These are phyloP conservation scores for Phortica magna DNA, from an alignment of 2,888 invertebrate species.

Conservation along the genomic window DNA sequence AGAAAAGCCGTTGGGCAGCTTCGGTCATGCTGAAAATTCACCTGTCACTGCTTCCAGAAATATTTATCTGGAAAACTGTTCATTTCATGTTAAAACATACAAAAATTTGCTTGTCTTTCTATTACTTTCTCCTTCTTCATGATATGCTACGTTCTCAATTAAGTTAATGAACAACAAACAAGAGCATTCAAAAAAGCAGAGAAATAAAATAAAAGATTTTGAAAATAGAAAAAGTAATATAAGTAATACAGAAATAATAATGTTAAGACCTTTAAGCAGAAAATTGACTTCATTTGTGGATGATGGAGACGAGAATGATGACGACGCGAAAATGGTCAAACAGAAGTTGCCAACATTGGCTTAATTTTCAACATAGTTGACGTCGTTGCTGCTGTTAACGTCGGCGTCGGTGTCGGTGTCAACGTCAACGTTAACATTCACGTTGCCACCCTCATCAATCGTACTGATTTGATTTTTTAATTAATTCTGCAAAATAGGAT, in stretches of 20 bases:
- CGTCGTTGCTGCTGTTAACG: no score
- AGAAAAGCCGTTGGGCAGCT: background rate
- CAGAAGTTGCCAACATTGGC: no score
- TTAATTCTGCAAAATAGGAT: no score
- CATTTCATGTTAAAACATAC: background rate
- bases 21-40: background rate
- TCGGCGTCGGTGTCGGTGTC: no score
- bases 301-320: no score
- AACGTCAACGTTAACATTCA: no score
- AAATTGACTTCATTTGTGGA: no score
- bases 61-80: slow-evolving; percentile 1
- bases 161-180: background rate
- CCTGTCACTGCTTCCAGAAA: background rate
- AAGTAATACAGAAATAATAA: background rate
- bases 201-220: background rate
- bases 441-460: no score
- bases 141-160: background rate
- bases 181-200: background rate
- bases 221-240: background rate
- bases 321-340: no score
- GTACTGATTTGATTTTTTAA: no score
- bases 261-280: background rate
- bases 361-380: no score
- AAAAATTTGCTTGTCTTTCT: background rate
- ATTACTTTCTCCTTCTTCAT: background rate